A percentile compares a stretch with the other conserved stretches of the same genome.
Evolutionary conservation across 1,140 invertebrate genomes (phyloP).

Genomic region (Halotydeus destructor): DNA sequence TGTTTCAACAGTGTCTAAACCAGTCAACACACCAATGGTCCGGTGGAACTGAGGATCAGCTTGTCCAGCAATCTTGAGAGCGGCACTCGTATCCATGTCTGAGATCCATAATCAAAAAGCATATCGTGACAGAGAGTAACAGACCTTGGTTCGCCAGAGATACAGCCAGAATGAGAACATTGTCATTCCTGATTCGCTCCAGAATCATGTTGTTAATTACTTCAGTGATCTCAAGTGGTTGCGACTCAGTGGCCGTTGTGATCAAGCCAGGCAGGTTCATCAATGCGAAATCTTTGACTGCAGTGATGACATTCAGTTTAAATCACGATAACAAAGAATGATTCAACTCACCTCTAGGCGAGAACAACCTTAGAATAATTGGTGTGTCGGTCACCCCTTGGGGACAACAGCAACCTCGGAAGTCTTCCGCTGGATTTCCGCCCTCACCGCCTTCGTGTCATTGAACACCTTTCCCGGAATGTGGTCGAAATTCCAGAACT

Average conservation of each 20-base stretch:
- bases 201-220: slow-evolving; percentile 87
- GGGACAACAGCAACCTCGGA: too few relatives aligned
- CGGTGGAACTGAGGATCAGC: slow-evolving; percentile 56
- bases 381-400: slow-evolving; percentile 96
- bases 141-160: slow-evolving; percentile 65
- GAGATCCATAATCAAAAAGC: slow-evolving; percentile 21
- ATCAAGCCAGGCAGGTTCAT: slow-evolving; percentile 88
- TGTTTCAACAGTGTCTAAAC: slow-evolving; percentile 19
- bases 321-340: too few relatives aligned
- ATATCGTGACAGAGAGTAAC: background rate
- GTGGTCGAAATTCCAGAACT: slow-evolving; percentile 94
- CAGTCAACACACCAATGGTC: slow-evolving; percentile 20
- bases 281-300: slow-evolving; percentile 81
- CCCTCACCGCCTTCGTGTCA: too few relatives aligned
- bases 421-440: too few relatives aligned
- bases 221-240: slow-evolving; percentile 70
- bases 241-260: slow-evolving; percentile 87
- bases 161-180: slow-evolving; percentile 82
- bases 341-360: too few relatives aligned
- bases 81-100: slow-evolving; percentile 91
- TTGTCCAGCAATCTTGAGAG: slow-evolving; percentile 79
- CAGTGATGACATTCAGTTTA: slow-evolving; percentile 95
- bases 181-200: slow-evolving; percentile 77
- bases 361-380: slow-evolving; percentile 94
- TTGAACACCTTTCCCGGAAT: too few relatives aligned